phyloP scores from a whole-genome alignment of 2,113 vertebrate species.

The Himantopus leucocephalus region DNA sequence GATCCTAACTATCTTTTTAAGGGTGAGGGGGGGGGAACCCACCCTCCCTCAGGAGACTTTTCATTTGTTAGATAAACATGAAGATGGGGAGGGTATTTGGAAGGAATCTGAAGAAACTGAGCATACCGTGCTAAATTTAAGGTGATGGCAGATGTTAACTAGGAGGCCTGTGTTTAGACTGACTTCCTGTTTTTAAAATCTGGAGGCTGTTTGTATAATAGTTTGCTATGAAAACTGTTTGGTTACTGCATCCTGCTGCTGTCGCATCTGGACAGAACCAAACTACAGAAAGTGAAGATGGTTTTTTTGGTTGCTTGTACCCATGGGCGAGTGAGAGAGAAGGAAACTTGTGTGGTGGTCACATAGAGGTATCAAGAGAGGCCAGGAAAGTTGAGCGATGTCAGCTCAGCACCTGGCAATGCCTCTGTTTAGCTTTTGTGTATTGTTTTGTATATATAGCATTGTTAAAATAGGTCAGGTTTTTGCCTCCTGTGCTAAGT shows the following conservation, averaged over 20 bases:
- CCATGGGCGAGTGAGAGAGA: background rate
- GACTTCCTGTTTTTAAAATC: constrained; percentile 43
- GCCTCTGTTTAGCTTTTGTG: background rate
- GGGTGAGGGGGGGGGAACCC: too few species aligned
- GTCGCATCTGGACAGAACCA: background rate
- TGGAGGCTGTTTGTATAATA: constrained; percentile 11
- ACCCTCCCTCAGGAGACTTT: background rate
- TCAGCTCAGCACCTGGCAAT: background rate
- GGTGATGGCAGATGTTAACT: constrained; percentile 22
- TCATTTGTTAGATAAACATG: background rate
- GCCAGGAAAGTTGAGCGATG: background rate
- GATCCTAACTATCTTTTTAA: background rate
- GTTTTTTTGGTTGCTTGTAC: background rate
- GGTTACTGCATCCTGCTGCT: constrained; percentile 1
- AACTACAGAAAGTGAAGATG: background rate
- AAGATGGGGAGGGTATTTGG: background rate
- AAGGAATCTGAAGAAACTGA: constrained; percentile 13
- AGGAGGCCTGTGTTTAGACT: constrained; percentile 7
- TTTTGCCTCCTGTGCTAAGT: background rate
- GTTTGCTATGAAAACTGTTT: constrained; percentile 9
- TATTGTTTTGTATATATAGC: background rate
- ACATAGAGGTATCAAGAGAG: background rate
- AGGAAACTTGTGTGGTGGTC: background rate
- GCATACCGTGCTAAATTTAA: background rate
- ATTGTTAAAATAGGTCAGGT: background rate